Evolutionary conservation across 2,113 vertebrate genomes (phyloP), one percentile per base, ranked within the genome.

Genomic region (Ascaphus truei): DNA sequence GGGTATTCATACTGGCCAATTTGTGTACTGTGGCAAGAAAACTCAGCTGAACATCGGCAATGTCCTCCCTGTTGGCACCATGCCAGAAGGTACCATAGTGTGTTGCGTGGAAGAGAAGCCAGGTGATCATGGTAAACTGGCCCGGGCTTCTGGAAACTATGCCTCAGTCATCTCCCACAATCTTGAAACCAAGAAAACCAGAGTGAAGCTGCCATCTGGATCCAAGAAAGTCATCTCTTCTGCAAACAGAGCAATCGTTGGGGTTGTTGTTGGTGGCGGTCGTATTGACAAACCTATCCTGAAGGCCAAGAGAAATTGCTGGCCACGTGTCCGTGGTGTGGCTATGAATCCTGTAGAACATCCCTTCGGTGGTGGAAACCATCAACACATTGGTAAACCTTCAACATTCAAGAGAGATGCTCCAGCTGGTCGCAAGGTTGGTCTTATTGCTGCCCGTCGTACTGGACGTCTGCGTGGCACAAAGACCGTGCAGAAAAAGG

Each of bases 351-450:
- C 97, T 15, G 96, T 98, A 76, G 96, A 98, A 76, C 97, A 99
- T 94, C 97, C 97, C 75, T 99, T 99, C 5, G 96, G 97, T 85
- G 97, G 97, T 88, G 97, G 97, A 80, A 98, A 99, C 91, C 97
- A 99, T 83, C 97, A 99, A 86, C 97, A 99, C 78, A 99, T 98
- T 8, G 96, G 97, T 68, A 98, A 99, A 73, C 97, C 96, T 52
- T 98, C 97, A 5, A 99, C 96, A 20, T 98, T 99, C 83, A 92
- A 95, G 76, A 93, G 96, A 81, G 96, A 99, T 1, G 96, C 97
- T 15, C 96, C 96, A 0, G 95, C 97, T 77, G 97, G 97, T 62
- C 96, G 96, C 71, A 99, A 99, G 86, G 96, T 98, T 2, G 97
- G 97, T 94, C 97, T 99, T 9, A 98, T 98, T n/a, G 97, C 97